Conservation (phyloP, 1,140 invertebrate genomes). For the Chrysoperla carnea region DNA sequence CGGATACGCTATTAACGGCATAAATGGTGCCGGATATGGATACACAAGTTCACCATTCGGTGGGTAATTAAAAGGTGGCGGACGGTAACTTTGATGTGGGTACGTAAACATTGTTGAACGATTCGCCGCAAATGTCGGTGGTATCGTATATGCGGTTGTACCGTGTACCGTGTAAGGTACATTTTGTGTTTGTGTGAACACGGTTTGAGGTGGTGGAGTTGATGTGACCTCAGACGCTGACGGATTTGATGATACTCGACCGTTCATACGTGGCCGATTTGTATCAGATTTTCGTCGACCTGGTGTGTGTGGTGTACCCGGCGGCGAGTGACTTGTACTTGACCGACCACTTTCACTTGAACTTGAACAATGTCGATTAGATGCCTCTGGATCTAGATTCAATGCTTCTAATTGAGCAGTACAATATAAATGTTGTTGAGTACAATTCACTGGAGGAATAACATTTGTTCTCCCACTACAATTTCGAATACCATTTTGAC, state of each 20-base stretch:
- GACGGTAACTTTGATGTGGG: constrained; percentile 4
- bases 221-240: no score
- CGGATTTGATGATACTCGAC: not conserved
- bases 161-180: not conserved
- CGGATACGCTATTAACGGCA: constrained; percentile 19
- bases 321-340: not conserved
- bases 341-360: not conserved
- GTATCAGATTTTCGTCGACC: not conserved
- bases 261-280: constrained; percentile 3
- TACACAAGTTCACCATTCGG: constrained; percentile 26
- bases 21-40: constrained; percentile 26
- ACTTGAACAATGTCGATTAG: not conserved
- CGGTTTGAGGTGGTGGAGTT: constrained; percentile 4
- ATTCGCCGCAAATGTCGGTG: constrained; percentile 10
- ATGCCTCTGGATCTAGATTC: not conserved
- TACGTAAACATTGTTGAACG: constrained; percentile 10
- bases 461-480: no score
- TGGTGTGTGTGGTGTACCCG: not conserved
- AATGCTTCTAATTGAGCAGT: not conserved
- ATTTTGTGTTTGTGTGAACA: constrained; percentile 12
- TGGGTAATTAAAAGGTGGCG: constrained; percentile 23
- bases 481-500: no score
- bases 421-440: not conserved
- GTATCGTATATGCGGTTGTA: not conserved
- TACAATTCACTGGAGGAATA: not conserved